A percentile compares a stretch with the other conserved stretches of the same genome.
These are phyloP conservation scores for Bothrops jararaca DNA, from an alignment of 2,113 vertebrate genomes.

Conservation along the genomic window DNA sequence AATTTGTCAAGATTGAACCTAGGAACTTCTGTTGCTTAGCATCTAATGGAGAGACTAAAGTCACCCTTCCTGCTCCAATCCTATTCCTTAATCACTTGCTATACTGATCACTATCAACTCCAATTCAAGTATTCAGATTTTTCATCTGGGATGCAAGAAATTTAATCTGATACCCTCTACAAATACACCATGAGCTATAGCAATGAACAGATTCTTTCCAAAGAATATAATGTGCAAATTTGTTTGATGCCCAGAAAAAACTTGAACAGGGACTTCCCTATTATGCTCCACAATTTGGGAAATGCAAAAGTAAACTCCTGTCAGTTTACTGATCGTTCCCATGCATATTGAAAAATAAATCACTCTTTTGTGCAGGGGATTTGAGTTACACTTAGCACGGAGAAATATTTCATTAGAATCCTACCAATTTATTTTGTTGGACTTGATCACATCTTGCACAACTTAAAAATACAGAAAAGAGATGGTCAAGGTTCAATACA, in stretches of 20 bases:
- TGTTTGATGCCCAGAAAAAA: neutral
- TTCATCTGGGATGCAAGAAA: neutral
- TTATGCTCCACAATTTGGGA: neutral
- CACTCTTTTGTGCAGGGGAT: too few species aligned
- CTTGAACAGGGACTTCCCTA: slow-evolving; percentile 16
- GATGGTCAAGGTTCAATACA: neutral
- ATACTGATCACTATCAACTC: neutral
- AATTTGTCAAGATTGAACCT: neutral
- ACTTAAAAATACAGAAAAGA: neutral
- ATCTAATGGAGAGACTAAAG: neutral
- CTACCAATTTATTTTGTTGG: neutral
- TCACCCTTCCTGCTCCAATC: neutral
- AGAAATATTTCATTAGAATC: neutral
- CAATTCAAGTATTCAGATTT: neutral
- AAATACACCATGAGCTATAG: neutral
- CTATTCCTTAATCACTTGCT: neutral
- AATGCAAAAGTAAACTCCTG: neutral
- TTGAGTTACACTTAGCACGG: neutral
- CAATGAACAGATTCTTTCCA: neutral
- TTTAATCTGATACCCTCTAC: neutral
- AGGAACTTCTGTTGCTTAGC: neutral
- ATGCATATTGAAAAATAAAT: neutral
- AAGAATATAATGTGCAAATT: neutral
- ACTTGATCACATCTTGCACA: neutral
- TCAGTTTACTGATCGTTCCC: slow-evolving; percentile 28